Evolutionary conservation across 1,140 invertebrate genomes (phyloP).

Genomic region (Ruditapes philippinarum): DNA sequence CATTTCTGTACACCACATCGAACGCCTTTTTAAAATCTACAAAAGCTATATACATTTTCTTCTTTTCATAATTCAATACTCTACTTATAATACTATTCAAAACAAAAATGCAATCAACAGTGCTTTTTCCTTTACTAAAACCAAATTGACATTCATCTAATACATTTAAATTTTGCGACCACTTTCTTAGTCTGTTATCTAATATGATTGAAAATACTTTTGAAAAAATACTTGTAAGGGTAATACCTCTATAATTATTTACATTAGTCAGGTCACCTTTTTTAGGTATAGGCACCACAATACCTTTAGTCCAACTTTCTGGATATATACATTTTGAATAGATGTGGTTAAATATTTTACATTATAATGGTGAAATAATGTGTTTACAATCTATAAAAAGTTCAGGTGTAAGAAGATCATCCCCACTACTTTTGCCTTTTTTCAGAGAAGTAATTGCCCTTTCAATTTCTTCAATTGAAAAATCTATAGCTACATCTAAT

Average conservation of each 20-base stretch:
- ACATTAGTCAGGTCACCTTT: slow-evolving; percentile 40
- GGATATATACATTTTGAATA: slow-evolving; percentile 11
- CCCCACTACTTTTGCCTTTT: background rate
- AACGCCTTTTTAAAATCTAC: background rate
- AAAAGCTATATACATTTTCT: background rate
- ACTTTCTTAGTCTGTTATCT: slow-evolving; percentile 37
- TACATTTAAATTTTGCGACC: slow-evolving; percentile 16
- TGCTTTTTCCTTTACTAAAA: background rate
- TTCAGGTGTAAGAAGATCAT: background rate
- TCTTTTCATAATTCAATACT: background rate
- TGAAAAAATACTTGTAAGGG: slow-evolving; percentile 40
- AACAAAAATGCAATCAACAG: slow-evolving; percentile 49
- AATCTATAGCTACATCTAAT: no score
- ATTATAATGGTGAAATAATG: background rate
- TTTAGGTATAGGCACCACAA: slow-evolving; percentile 55
- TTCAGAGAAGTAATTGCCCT: background rate
- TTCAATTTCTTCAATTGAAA: background rate
- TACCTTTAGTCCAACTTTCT: slow-evolving; percentile 35
- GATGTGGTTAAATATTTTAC: slow-evolving; percentile 4
- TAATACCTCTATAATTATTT: slow-evolving; percentile 56
- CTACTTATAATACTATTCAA: slow-evolving; percentile 40
- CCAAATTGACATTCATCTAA: slow-evolving; percentile 44
- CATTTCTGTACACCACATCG: background rate
- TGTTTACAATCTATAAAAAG: slow-evolving; percentile 3
- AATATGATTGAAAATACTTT: slow-evolving; percentile 50